A percentile compares a stretch with the other conserved stretches of the same genome.
These are phyloP conservation scores for Drosophila pegasa DNA, from an alignment of 2,888 invertebrate species.

Conservation along the genomic window DNA sequence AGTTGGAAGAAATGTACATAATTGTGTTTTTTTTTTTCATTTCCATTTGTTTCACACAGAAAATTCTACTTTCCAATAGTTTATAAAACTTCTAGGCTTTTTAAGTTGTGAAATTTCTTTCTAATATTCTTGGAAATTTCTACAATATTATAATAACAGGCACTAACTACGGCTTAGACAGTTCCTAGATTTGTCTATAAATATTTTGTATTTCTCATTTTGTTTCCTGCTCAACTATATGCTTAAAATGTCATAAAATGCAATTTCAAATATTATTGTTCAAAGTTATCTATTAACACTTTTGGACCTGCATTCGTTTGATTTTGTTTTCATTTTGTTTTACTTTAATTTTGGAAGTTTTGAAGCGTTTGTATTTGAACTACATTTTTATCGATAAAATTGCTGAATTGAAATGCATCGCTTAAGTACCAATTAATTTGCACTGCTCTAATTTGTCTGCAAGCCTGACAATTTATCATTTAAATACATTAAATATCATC, in stretches of 20 bases:
- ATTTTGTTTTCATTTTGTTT: slow-evolving; percentile 9
- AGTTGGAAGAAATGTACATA: slow-evolving; percentile 47
- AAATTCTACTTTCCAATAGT: slow-evolving; percentile 33
- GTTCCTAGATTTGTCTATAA: slow-evolving; percentile 46
- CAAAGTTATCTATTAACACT: slow-evolving; percentile 75
- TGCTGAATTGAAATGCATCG: slow-evolving; percentile 55
- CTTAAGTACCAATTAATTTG: slow-evolving; percentile 67
- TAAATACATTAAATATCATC: slow-evolving; percentile 34
- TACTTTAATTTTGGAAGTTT: slow-evolving; percentile 16
- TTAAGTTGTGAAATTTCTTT: slow-evolving; percentile 22
- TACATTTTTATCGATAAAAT: slow-evolving; percentile 41
- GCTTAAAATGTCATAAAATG: slow-evolving; percentile 72
- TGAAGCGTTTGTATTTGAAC: slow-evolving; percentile 48
- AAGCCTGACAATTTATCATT: slow-evolving; percentile 39
- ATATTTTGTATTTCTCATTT: slow-evolving; percentile 31
- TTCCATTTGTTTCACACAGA: slow-evolving; percentile 7
- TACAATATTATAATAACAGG: slow-evolving; percentile 60
- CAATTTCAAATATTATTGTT: slow-evolving; percentile 76
- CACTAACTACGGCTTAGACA: slow-evolving; percentile 55
- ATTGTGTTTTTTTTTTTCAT: slow-evolving; percentile 9
- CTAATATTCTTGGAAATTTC: slow-evolving; percentile 23
- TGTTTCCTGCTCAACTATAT: slow-evolving; percentile 15
- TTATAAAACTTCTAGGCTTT: slow-evolving; percentile 47
- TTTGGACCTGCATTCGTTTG: slow-evolving; percentile 75
- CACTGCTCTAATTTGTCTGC: slow-evolving; percentile 25